Evolutionary conservation across 1,140 invertebrate genomes (phyloP), one percentile per base, ranked within the genome.

Genomic region (Drosophila sturtevanti): DNA sequence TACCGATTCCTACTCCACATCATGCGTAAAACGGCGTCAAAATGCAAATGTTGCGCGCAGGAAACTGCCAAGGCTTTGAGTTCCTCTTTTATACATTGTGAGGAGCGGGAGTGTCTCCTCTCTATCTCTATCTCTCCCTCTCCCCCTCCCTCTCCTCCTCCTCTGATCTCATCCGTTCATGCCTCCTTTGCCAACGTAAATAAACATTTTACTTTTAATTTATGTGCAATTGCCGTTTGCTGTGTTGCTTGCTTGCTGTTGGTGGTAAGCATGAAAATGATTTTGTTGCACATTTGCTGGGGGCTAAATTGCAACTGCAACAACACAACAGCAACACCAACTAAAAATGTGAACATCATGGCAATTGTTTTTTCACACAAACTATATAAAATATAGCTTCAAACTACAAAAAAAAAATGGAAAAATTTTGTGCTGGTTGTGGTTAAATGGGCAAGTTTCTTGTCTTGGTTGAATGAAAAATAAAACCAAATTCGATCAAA

Each of bases 141-240:
- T 0, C 0, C 16, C 4, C 14, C 24, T 51, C 18, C 54, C 37
- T 4, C 5, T 27, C 34, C 54, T 27, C 54, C 37, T 4, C 5
- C 18, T 35, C 0, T 21, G 41, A 18, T 21, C 16, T 7, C 41
- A 48, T 21, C 41, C 14, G 41, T 48, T 56, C 61, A 62, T 67
- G 51, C 68, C 65, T 68, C 56, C 73, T 76, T 35, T 63, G 52
- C 48, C 73, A 55, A 68, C 76, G 79, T 79, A 87, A 86, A 87
- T 87, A 87, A 87, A 86, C 82, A 86, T 82, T 86, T 87, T 82
- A 80, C 75, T 67, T 87, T 82, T 76, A 86, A 87, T 86, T 86
- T 86, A 87, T 87, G 79, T 79, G 68, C 66, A 70, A 69, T 55
- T 54, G 48, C 66, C 60, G 74, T 72, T 48, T 48, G 41, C 41